Conservation (phyloP, 1,140 invertebrate genomes). For the Dendroctonus ponderosae region DNA sequence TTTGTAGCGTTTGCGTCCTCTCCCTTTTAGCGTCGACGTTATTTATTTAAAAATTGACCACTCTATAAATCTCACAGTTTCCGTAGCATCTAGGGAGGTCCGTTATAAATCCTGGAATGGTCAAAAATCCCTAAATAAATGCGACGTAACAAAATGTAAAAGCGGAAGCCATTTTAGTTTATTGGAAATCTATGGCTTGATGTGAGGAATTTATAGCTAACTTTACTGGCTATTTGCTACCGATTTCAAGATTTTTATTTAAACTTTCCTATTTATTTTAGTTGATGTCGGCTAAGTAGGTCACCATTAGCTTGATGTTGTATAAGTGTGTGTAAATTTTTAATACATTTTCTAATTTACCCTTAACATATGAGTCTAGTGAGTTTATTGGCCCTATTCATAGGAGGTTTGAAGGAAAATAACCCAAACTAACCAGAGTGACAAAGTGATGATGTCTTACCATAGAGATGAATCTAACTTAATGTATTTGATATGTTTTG, state of each 20-base stretch:
- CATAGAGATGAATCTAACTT: too few species aligned
- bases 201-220: conserved; percentile 35
- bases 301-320: too few species aligned
- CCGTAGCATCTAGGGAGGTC: conserved; percentile 18
- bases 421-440: too few species aligned
- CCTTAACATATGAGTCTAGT: too few species aligned
- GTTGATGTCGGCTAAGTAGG: too few species aligned
- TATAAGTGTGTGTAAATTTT: too few species aligned
- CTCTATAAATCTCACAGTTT: conserved; percentile 27
- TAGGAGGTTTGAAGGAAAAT: too few species aligned
- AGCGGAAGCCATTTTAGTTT: conserved; percentile 38
- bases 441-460: too few species aligned
- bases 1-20: conserved; percentile 12
- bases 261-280: neutral
- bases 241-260: conserved; percentile 34
- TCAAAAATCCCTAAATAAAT: conserved; percentile 42
- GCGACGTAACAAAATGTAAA: conserved; percentile 39
- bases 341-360: too few species aligned
- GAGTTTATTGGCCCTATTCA: too few species aligned
- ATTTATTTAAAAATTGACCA: conserved; percentile 34
- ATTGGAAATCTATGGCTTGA: conserved; percentile 35
- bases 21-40: conserved; percentile 23
- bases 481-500: too few species aligned
- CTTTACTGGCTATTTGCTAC: conserved; percentile 36
- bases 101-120: conserved; percentile 31